A percentile compares a stretch with the other conserved stretches of the same genome.
Evolutionary conservation across 2,113 vertebrate species (phyloP).

Genomic region (Etheostoma spectabile): DNA sequence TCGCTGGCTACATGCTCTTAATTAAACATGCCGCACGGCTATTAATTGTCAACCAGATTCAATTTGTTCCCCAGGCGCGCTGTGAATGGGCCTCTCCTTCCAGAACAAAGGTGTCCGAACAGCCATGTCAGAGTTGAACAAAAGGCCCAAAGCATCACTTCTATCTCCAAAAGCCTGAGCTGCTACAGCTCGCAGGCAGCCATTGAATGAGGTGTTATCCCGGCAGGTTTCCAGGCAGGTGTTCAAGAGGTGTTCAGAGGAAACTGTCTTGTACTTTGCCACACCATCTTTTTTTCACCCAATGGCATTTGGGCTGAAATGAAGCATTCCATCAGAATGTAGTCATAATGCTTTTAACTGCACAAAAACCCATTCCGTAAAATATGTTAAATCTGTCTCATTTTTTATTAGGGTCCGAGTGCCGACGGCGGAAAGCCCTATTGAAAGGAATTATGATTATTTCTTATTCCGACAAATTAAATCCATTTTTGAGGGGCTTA

Average conservation of each 20-base stretch:
- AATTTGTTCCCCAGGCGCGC: slow-evolving; percentile 80
- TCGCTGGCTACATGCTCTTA: slow-evolving; percentile 81
- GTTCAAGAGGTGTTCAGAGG: slow-evolving; percentile 50
- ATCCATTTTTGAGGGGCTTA: too few species aligned
- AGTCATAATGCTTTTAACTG: slow-evolving; percentile 42
- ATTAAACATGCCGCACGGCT: slow-evolving; percentile 83
- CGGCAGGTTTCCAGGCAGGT: slow-evolving; percentile 59
- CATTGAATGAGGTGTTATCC: slow-evolving; percentile 68
- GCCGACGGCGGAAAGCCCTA: too few species aligned
- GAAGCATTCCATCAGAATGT: slow-evolving; percentile 60
- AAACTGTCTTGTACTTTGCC: slow-evolving; percentile 43
- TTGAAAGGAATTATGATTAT: too few species aligned
- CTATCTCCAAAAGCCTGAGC: slow-evolving; percentile 57
- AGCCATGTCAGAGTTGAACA: slow-evolving; percentile 81
- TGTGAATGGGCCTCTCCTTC: slow-evolving; percentile 77
- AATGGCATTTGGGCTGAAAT: slow-evolving; percentile 49
- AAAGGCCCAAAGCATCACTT: slow-evolving; percentile 70
- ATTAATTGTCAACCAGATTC: slow-evolving; percentile 86
- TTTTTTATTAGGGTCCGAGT: slow-evolving; percentile 44
- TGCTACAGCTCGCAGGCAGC: slow-evolving; percentile 51
- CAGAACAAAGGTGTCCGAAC: slow-evolving; percentile 81
- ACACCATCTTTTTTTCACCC: slow-evolving; percentile 23
- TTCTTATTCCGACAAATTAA: too few species aligned
- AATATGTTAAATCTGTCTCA: slow-evolving; percentile 69
- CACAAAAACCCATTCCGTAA: slow-evolving; percentile 48